These are phyloP conservation scores for Tricholauxania praeusta DNA, from an alignment of 2,888 invertebrate genomes.

Conservation along the genomic window DNA sequence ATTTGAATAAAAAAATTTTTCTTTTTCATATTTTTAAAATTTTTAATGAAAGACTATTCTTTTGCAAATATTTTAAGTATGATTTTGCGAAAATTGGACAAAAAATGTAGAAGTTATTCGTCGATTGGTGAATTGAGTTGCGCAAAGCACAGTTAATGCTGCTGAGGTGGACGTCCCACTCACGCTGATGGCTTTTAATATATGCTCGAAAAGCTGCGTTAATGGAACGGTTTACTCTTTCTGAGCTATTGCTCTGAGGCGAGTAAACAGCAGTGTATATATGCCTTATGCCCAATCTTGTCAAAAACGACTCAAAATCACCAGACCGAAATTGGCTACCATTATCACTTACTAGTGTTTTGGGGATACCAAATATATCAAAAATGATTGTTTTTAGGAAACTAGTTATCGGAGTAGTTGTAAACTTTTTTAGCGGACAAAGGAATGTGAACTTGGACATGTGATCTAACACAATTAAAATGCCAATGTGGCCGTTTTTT, in stretches of 20 bases:
- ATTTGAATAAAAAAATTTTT: too few species aligned
- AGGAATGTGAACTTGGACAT: conserved; percentile 1
- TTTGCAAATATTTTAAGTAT: too few species aligned
- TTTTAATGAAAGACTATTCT: too few species aligned
- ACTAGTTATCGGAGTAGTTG: background rate
- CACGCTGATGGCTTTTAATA: conserved; percentile 1
- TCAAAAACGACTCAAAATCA: background rate
- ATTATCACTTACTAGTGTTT: conserved; percentile 26
- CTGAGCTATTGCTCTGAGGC: background rate
- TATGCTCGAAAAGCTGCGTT: conserved; percentile 15
- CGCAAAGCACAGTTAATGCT: conserved; percentile 15
- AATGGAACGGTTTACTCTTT: conserved; percentile 20
- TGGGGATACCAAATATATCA: conserved; percentile 6
- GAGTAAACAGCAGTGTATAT: conserved; percentile 10
- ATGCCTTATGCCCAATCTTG: background rate
- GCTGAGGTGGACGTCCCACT: conserved; percentile 14
- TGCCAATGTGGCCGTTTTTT: conserved; percentile 21
- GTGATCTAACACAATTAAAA: conserved; percentile 22
- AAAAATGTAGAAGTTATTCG: too few species aligned
- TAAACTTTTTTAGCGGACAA: conserved; percentile 4
- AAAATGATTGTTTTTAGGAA: background rate
- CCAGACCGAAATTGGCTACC: conserved; percentile 35
- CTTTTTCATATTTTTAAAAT: too few species aligned
- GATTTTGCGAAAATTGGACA: too few species aligned
- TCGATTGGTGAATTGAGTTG: too few species aligned